These are phyloP conservation scores for Cotesia congregata DNA, from an alignment of 2,888 invertebrate genomes.

Conservation along the genomic window DNA sequence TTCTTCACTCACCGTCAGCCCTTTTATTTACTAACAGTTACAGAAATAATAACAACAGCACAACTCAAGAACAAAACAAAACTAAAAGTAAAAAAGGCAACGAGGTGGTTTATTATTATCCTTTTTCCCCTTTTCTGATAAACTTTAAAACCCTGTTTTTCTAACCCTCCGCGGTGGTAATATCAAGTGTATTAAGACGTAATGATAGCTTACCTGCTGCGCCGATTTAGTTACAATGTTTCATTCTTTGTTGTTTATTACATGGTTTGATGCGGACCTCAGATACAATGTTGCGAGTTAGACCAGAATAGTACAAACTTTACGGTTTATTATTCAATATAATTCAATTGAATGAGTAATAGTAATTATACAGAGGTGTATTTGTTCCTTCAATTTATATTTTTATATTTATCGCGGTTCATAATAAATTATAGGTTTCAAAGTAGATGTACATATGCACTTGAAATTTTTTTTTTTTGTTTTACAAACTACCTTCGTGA, in stretches of 20 bases:
- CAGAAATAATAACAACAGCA: background rate
- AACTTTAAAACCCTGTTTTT: background rate
- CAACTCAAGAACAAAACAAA: background rate
- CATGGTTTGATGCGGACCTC: background rate
- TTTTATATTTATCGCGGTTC: background rate
- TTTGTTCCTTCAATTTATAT: background rate
- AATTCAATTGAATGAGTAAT: background rate
- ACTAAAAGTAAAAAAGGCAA: background rate
- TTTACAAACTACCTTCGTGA: conserved; percentile 20
- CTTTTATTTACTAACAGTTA: conserved; percentile 22
- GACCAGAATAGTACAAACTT: background rate
- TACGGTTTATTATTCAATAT: no score
- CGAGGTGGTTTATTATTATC: conserved; percentile 3
- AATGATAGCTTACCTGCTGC: background rate
- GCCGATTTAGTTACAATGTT: background rate
- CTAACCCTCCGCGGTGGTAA: background rate
- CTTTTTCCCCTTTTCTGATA: background rate
- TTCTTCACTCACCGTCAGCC: conserved; percentile 23
- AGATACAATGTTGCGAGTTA: background rate
- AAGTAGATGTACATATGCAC: background rate
- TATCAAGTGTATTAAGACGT: conserved; percentile 1
- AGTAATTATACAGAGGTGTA: background rate
- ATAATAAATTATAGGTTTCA: background rate
- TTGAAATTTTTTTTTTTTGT: conserved; percentile 13
- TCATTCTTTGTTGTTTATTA: background rate